These are phyloP conservation scores for Lacerta viridis DNA, from an alignment of 2,797 vertebrate species.

Conservation along the genomic window DNA sequence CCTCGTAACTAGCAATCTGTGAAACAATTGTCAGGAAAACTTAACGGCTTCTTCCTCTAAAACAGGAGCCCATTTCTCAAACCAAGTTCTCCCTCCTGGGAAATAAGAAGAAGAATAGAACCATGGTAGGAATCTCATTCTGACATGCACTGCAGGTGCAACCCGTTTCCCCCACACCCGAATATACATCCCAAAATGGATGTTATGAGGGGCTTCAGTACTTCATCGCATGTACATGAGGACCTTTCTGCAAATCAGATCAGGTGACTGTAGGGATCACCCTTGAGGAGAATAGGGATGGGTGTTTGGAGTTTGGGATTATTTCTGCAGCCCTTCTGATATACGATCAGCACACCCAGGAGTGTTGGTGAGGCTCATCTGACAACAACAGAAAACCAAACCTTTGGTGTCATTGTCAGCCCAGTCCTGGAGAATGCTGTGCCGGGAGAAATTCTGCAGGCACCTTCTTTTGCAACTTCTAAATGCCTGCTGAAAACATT, in stretches of 20 bases:
- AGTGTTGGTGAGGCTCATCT: too few species aligned
- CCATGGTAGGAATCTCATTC: neutral
- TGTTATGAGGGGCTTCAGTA: neutral
- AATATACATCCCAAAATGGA: neutral
- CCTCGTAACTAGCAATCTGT: neutral
- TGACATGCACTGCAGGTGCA: neutral
- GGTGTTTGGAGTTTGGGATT: neutral
- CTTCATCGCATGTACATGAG: neutral
- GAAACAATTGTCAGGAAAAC: neutral
- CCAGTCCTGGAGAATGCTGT: too few species aligned
- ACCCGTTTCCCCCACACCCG: too few species aligned
- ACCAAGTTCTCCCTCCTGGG: neutral
- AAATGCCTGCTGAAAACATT: too few species aligned
- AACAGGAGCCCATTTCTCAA: neutral
- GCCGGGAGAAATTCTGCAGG: too few species aligned
- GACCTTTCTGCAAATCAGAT: neutral
- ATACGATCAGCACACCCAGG: neutral
- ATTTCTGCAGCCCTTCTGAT: neutral
- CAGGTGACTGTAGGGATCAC: neutral
- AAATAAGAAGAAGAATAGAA: too few species aligned
- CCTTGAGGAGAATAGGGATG: neutral
- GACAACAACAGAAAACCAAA: too few species aligned
- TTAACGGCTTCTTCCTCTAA: too few species aligned
- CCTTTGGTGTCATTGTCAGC: too few species aligned
- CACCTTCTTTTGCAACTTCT: too few species aligned